Base-by-base conservation (phyloP, 2,113 vertebrate species). In the Junco hyemalis region DNA sequence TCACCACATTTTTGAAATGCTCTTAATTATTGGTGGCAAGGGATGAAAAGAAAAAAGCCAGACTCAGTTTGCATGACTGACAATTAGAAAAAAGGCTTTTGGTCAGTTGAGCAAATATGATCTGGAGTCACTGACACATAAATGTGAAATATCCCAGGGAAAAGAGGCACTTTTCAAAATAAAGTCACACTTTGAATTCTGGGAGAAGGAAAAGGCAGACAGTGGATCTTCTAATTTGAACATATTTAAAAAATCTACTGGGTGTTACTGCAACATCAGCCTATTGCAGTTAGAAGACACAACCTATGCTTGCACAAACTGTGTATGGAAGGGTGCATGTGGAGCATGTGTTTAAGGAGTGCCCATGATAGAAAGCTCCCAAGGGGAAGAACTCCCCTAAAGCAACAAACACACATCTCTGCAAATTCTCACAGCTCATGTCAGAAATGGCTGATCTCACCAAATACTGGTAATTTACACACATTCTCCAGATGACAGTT, bases 11-110 rank as follows among this genome's bases (percentile, higher is more conserved):
- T 91, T 48, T 90, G 85, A 90, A 95, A 93, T 59, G 51, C 38
- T 94, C 13, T 47, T 91, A 88, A 90, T 93, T 86, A 92, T 36
- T 63, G 54, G 71, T 90, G 90, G 90, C 94, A 96, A 84, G 65
- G 48, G 65, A 88, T 83, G 82, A 93, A 94, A 94, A 95, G 47
- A 86, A 76, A 87, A 93, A 93, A 82, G 61, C 66, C 73, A 47
- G 59, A 61, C 70, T 91, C 56, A 17, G 69, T 90, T 53, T 86
- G 91, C 90, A 94, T 83, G 88, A 92, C 68, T 81, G 71, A 77
- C 60, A 83, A 71, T 88, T 70, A 83, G 51, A 68, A 83, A 74
- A 91, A 79, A 78, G 35, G 35, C 79, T 83, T 93, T 92, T 81
- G 77, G 92, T 92, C 94, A 94, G 95, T 45, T 89, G 51, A 96